phyloP scores from a whole-genome alignment of 2,113 vertebrate genomes.

The Paedocypris sp. region DNA sequence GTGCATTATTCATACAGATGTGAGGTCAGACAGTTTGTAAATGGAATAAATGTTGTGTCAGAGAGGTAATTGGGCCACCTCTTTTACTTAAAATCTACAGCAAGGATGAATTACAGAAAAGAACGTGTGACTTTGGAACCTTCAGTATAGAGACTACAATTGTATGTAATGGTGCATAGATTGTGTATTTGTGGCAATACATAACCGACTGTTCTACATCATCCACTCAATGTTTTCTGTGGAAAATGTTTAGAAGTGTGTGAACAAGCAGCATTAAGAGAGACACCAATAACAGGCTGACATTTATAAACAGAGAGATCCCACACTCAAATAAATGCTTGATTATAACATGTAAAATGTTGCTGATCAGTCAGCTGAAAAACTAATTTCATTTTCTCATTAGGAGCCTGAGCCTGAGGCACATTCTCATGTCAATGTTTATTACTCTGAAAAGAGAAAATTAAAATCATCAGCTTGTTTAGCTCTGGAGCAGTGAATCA shows the following conservation, averaged over 20 bases:
- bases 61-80: slow-evolving; percentile 28
- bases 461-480: slow-evolving; percentile 86
- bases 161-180: too few species aligned
- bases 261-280: too few species aligned
- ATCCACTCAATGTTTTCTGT: too few species aligned
- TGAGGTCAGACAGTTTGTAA: slow-evolving; percentile 23
- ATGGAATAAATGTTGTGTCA: slow-evolving; percentile 32
- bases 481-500: slow-evolving; percentile 62
- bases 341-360: slow-evolving; percentile 98
- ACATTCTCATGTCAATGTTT: slow-evolving; percentile 93
- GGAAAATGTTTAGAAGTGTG: too few species aligned
- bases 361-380: slow-evolving; percentile 99
- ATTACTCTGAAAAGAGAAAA: slow-evolving; percentile 91
- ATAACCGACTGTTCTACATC: too few species aligned
- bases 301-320: slow-evolving; percentile 38
- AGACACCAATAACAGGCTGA: slow-evolving; percentile 45
- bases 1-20: slow-evolving; percentile 27
- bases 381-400: slow-evolving; percentile 99
- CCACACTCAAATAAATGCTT: slow-evolving; percentile 83
- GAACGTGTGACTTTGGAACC: slow-evolving; percentile 15
- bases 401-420: slow-evolving; percentile 77
- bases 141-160: background rate
- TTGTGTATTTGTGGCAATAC: too few species aligned
- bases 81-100: slow-evolving; percentile 3
- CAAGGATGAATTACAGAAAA: slow-evolving; percentile 27